These are phyloP conservation scores for Pachypsylla venusta DNA, from an alignment of 1,140 invertebrate species.

Conservation along the genomic window DNA sequence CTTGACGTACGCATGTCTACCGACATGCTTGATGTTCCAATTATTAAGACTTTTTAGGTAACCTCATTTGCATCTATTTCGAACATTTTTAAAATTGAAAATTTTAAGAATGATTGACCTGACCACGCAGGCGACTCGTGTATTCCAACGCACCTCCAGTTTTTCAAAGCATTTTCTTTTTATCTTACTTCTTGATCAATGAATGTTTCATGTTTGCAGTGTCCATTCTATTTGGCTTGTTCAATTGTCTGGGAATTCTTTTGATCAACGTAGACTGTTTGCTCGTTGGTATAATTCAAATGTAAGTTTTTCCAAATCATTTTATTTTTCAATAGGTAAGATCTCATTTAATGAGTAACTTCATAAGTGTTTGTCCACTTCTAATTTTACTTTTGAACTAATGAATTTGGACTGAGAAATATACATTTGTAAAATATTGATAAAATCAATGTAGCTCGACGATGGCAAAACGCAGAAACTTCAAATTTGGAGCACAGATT, in stretches of 20 bases:
- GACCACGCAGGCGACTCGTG: not conserved
- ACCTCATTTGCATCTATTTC: not conserved
- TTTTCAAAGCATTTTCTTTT: constrained; percentile 1
- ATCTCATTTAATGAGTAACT: too few relatives aligned
- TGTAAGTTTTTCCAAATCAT: too few relatives aligned
- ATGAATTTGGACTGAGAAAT: too few relatives aligned
- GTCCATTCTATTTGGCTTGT: constrained; percentile 71
- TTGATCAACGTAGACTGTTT: constrained; percentile 48
- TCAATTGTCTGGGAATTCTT: constrained; percentile 58
- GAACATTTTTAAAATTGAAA: not conserved
- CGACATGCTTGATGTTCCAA: too few relatives aligned
- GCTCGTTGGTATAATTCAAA: constrained; percentile 71
- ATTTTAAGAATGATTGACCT: not conserved
- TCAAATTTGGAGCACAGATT: too few relatives aligned
- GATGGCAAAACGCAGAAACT: too few relatives aligned
- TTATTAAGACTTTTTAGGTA: not conserved
- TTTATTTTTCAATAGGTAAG: too few relatives aligned
- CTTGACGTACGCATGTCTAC: too few relatives aligned
- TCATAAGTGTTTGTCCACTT: too few relatives aligned
- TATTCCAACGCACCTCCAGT: not conserved
- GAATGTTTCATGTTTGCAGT: constrained; percentile 43
- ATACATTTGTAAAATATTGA: too few relatives aligned
- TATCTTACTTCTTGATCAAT: not conserved
- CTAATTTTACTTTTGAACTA: too few relatives aligned
- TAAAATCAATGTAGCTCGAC: too few relatives aligned